These are phyloP conservation scores for Gambelia wislizenii DNA, from an alignment of 2,797 vertebrate species.

Conservation along the genomic window DNA sequence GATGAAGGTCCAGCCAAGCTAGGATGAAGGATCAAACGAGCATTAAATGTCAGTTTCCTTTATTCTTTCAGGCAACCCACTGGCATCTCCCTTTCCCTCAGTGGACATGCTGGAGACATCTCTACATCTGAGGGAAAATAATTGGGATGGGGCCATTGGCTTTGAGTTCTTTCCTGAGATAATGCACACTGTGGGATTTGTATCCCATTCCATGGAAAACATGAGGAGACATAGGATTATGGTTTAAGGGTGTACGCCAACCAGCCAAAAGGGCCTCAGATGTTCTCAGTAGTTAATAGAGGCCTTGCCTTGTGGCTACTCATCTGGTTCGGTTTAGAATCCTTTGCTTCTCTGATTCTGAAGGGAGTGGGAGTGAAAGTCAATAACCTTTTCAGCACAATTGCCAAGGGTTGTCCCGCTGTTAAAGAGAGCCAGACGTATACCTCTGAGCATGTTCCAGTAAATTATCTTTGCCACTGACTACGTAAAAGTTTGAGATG, in stretches of 20 bases:
- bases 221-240: constrained; percentile 55
- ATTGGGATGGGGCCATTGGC: constrained; percentile 28
- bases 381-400: background rate
- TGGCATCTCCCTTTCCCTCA: background rate
- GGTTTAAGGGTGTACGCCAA: constrained; percentile 45
- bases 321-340: constrained; percentile 36
- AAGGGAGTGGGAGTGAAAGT: background rate
- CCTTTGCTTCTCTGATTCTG: constrained; percentile 14
- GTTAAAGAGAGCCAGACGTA: background rate
- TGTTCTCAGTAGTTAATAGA: constrained; percentile 46
- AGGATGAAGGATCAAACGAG: background rate
- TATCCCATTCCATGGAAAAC: constrained; percentile 50
- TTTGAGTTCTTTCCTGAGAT: constrained; percentile 39
- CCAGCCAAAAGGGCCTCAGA: constrained; percentile 52
- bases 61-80: background rate
- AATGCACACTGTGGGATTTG: constrained; percentile 28
- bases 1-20: background rate
- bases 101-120: background rate
- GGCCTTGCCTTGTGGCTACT: constrained; percentile 55
- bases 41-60: background rate
- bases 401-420: background rate
- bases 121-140: background rate
- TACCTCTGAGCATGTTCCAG: background rate
- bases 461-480: background rate
- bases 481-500: background rate